Evolutionary conservation across 2,113 vertebrate genomes (phyloP), one percentile per base, ranked within the genome.

Genomic region (Boleophthalmus pectinirostris): DNA sequence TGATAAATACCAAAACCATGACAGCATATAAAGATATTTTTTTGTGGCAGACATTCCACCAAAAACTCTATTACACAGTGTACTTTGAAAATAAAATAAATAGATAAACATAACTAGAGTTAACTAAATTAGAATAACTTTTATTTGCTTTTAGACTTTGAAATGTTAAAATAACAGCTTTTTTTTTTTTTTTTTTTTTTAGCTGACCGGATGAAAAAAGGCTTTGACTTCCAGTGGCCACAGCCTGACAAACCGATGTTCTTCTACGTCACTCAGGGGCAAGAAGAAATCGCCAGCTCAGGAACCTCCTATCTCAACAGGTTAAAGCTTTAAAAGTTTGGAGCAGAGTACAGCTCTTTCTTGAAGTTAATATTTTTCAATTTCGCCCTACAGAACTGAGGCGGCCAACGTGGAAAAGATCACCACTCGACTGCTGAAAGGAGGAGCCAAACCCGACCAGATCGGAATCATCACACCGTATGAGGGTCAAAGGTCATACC

Each of bases 201-300:
- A 96, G 95, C 91, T 0, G 97, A 98, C 72, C 95, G 97, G 68
- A 94, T 98, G 83, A 98, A 97, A 85, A 98, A 98, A 69, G 97
- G 96, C 0, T 98, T 98, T 77, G 97, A 98, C 82, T 98, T 98
- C 92, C 96, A 97, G 90, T 98, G 97, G 97, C 96, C 97, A 0
- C 97, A 98, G 75, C 96, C 96, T 0, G 97, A 98, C 80, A 98
- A 98, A 72, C 97, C 97, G 0, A 98, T 98, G 96, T 98, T 96
- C 82, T 97, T 98, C 90, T 98, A 98, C 0, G 96, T 98, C 68
- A 98, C 96, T 11, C 96, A 97, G 85, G 96, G 97, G 0, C 97
- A 98, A 89, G 97, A 98, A 80, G 97, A 98, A 87, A 98, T 98
- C 0, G 97, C 97, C 49, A 98, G 97, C 87, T 98, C 97, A 0